Evolutionary conservation across 23 tunicate species (phyloP), one percentile per base, ranked within the genome.

Genomic region (Phallusia fumigata): DNA sequence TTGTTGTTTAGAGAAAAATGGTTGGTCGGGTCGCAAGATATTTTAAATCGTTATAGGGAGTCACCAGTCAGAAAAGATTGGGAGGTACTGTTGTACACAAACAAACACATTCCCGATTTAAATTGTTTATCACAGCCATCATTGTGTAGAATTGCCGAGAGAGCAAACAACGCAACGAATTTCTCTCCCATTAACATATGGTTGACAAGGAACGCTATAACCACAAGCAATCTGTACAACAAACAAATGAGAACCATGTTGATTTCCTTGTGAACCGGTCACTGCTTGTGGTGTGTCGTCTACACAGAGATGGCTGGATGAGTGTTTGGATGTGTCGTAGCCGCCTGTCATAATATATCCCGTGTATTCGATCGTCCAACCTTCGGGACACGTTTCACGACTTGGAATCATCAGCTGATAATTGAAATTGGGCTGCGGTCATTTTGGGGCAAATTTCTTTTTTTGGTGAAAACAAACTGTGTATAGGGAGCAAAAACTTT

Each of bases 351-450:
- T 76, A 19, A 84, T 33, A 64, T 76, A 84, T n/a, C 87, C 87
- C 13, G 31, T 76, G 65, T 84, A 84, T 50, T 84, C 87, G 13
- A 45, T 16, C 19, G 73, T 76, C 81, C 81, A 84, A 0, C 51
- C 75, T 16, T 40, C 50, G 19, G 87, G 87, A 33, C 87, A 84
- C 10, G 73, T 53, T 51, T 84, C 81, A 33, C 82, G 83, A 21
- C 87, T 82, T 8, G 87, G 87, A 52, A 84, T 84, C 87, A 84
- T 84, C n/a, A 84, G 24, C 87, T 84, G 30, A 40, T n/a, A 40
- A 40, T 40, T 40, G 47, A 40, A 40, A 40, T n/a, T n/a, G n/a
- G n/a, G n/a, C n/a, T n/a, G n/a, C n/a, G n/a, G n/a, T n/a, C 47
- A 10, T 40, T 40, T 40, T 40, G 47, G 5, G 5, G 47, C 10